A percentile compares a stretch with the other conserved stretches of the same genome.
These are phyloP conservation scores for Dorcus hopei DNA, from an alignment of 2,888 invertebrate species.

Conservation along the genomic window DNA sequence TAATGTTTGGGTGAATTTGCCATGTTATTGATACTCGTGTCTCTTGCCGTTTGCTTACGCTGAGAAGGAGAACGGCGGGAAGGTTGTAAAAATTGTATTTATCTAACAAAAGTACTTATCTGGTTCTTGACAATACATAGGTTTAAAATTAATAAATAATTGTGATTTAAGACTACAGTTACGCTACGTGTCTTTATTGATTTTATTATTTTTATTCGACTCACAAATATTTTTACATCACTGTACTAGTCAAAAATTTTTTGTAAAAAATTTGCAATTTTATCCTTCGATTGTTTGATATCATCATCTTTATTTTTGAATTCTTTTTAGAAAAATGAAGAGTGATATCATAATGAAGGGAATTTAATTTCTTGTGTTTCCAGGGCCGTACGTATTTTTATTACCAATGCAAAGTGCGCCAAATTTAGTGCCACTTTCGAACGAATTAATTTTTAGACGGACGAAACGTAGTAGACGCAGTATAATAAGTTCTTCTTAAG, in stretches of 20 bases:
- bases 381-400: neutral
- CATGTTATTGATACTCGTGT: constrained; percentile 8
- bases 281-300: too few species aligned
- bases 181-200: constrained; percentile 25
- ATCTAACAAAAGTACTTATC: constrained; percentile 30
- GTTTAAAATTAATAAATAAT: constrained; percentile 37
- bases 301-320: too few species aligned
- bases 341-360: too few species aligned
- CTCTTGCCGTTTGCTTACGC: constrained; percentile 6
- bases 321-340: too few species aligned
- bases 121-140: constrained; percentile 51
- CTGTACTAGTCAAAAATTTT: neutral
- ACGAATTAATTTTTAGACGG: neutral
- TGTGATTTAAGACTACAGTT: constrained; percentile 45
- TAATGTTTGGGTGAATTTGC: constrained; percentile 42
- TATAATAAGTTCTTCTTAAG: neutral
- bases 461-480: neutral
- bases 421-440: neutral
- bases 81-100: constrained; percentile 7
- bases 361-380: neutral
- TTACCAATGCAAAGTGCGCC: neutral
- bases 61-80: neutral
- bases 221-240: neutral
- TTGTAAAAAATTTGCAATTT: neutral
- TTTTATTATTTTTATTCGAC: neutral